phyloP scores from a whole-genome alignment of 2,113 vertebrate species.

The Gymnobelideus leadbeateri region DNA sequence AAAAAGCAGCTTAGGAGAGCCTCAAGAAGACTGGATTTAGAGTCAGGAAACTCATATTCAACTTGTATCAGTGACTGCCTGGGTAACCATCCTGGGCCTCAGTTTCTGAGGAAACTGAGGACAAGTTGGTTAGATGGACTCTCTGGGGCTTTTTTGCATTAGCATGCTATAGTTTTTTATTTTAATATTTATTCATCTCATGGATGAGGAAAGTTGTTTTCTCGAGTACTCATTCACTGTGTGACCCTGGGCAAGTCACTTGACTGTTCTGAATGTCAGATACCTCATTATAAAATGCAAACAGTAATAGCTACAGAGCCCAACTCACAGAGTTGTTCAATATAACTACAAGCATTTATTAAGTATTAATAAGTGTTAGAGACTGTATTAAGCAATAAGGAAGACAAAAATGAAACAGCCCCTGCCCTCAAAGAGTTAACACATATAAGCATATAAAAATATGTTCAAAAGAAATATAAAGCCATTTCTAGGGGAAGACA shows the following conservation, averaged over 20 bases:
- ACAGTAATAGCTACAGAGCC: neutral
- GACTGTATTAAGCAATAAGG: neutral
- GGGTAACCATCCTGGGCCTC: neutral
- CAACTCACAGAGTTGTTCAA: neutral
- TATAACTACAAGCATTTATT: neutral
- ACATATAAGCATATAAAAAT: neutral
- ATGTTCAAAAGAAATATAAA: neutral
- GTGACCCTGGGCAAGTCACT: conserved; percentile 51
- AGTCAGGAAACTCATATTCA: conserved; percentile 28
- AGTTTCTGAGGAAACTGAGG: neutral
- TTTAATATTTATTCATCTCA: neutral
- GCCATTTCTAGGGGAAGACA: neutral
- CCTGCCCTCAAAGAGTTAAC: neutral
- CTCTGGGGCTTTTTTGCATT: neutral
- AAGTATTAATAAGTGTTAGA: neutral
- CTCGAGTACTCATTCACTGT: neutral
- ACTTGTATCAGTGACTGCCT: neutral
- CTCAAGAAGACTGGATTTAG: neutral
- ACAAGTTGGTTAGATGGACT: neutral
- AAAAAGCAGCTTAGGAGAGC: conserved; percentile 44
- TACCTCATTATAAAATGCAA: conserved; percentile 36
- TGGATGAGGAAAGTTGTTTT: neutral
- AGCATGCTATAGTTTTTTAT: neutral
- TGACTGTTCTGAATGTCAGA: conserved; percentile 63
- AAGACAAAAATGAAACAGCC: neutral